These are phyloP conservation scores for Myrmecophaga tridactyla DNA, from an alignment of 2,113 vertebrate genomes.

Conservation along the genomic window DNA sequence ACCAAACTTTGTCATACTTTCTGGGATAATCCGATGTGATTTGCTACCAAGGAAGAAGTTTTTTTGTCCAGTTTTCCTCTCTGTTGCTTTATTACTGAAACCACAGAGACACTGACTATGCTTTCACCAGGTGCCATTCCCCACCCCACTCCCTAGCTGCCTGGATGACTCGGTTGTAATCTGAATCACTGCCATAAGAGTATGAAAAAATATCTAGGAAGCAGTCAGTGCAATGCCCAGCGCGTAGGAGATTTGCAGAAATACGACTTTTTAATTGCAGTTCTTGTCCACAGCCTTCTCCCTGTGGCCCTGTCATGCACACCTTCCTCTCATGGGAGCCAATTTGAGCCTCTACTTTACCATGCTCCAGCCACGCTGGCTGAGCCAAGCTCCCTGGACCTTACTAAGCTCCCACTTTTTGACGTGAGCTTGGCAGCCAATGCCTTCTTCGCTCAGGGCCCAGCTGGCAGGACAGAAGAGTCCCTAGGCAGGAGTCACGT, in stretches of 20 bases:
- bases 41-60: neutral
- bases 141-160: neutral
- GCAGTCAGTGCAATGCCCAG: too few relatives aligned
- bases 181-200: neutral
- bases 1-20: neutral
- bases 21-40: rapidly evolving
- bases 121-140: neutral
- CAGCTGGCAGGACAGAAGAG: neutral
- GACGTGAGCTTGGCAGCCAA: neutral
- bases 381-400: neutral
- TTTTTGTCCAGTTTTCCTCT: neutral
- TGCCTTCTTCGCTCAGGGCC: neutral
- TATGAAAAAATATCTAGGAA: neutral
- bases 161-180: too few relatives aligned
- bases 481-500: neutral
- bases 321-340: neutral
- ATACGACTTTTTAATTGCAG: rapidly evolving
- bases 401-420: neutral
- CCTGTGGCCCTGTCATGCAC: neutral
- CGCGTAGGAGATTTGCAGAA: neutral
- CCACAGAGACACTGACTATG: too few relatives aligned
- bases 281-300: neutral
- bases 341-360: neutral
- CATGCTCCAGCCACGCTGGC: neutral
- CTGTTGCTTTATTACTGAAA: neutral